A percentile compares a stretch with the other conserved stretches of the same genome.
Evolutionary conservation across 2,888 invertebrate genomes (phyloP).

Genomic region (Glyphotaelius pellucidus): DNA sequence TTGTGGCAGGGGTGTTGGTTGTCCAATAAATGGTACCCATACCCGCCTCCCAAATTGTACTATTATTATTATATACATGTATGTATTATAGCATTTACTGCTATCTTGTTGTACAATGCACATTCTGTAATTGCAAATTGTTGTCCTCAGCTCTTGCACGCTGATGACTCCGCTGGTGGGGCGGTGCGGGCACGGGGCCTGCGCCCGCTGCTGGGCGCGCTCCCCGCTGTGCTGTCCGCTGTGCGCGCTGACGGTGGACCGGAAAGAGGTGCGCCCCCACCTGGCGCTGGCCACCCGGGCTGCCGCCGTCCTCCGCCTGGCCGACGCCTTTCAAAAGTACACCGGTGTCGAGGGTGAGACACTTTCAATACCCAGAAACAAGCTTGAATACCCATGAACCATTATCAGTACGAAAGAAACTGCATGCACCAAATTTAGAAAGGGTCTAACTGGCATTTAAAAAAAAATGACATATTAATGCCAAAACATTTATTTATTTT

Average conservation of each 20-base stretch:
- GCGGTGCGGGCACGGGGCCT: constrained; percentile 52
- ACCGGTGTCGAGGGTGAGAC: constrained; percentile 43
- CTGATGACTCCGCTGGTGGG: constrained; percentile 39
- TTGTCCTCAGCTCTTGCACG: constrained; percentile 29
- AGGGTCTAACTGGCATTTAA: no score
- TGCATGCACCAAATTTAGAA: no score
- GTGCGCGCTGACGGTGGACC: not conserved
- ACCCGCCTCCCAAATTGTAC: no score
- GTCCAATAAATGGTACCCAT: no score
- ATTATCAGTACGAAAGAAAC: no score
- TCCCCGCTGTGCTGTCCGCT: constrained; percentile 29
- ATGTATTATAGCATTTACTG: not conserved
- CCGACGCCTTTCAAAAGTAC: constrained; percentile 23
- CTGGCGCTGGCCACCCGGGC: constrained; percentile 10
- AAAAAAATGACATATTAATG: no score
- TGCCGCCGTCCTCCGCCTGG: constrained; percentile 41
- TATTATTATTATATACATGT: no score
- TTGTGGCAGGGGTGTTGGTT: no score
- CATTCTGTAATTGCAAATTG: not conserved
- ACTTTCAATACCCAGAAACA: not conserved
- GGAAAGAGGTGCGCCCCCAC: not conserved
- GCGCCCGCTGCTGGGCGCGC: constrained; percentile 48
- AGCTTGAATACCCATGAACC: no score
- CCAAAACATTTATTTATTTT: no score
- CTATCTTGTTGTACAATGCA: not conserved